Conservation (phyloP, 2,888 invertebrate genomes). For the Drosophila diplacantha region DNA sequence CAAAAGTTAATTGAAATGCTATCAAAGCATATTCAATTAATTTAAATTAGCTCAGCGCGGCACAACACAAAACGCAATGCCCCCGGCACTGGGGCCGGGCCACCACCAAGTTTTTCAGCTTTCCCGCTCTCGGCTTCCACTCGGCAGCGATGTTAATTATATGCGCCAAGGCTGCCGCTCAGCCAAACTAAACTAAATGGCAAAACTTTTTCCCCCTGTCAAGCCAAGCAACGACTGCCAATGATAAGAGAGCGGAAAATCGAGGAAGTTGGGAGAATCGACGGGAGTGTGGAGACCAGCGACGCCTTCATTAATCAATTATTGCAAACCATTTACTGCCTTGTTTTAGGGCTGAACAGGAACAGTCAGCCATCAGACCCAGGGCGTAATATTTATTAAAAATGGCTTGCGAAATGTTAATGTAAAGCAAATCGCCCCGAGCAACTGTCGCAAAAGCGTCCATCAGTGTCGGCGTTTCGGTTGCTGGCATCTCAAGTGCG, state of each 20-base stretch:
- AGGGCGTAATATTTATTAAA: slow-evolving; percentile 52
- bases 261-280: slow-evolving; percentile 1
- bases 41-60: slow-evolving; percentile 68
- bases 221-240: slow-evolving; percentile 24
- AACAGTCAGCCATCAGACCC: slow-evolving; percentile 25
- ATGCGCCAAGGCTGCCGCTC: slow-evolving; percentile 41
- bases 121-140: slow-evolving; percentile 36
- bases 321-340: slow-evolving; percentile 65
- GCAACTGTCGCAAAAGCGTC: slow-evolving; percentile 29
- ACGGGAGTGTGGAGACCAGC: not conserved
- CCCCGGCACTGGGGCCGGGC: slow-evolving; percentile 32
- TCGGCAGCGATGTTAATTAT: slow-evolving; percentile 61
- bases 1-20: slow-evolving; percentile 69
- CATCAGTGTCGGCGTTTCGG: slow-evolving; percentile 28
- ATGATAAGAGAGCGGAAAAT: slow-evolving; percentile 47
- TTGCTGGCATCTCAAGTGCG: slow-evolving; percentile 23
- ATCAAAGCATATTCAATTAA: slow-evolving; percentile 73
- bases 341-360: slow-evolving; percentile 27
- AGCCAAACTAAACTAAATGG: slow-evolving; percentile 44
- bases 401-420: slow-evolving; percentile 43
- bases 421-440: slow-evolving; percentile 38
- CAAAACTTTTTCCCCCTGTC: slow-evolving; percentile 55
- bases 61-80: slow-evolving; percentile 46
- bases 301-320: slow-evolving; percentile 63
- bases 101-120: slow-evolving; percentile 30